These are phyloP conservation scores for Actinemys pallida DNA, from an alignment of 2,113 vertebrate species.

Conservation along the genomic window DNA sequence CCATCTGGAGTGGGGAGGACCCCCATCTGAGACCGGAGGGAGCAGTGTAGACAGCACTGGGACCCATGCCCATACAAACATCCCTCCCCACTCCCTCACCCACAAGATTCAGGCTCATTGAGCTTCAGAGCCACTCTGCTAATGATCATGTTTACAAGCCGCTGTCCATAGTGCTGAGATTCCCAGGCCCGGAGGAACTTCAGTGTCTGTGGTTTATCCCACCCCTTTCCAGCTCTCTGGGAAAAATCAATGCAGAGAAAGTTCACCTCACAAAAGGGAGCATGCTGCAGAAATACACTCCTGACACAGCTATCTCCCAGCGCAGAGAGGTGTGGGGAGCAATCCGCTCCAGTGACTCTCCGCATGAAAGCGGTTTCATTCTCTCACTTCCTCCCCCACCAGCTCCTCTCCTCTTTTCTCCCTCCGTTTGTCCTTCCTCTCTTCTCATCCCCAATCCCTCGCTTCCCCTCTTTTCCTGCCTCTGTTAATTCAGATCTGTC, in stretches of 20 bases:
- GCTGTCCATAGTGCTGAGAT: neutral
- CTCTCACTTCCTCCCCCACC: neutral
- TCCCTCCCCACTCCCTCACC: neutral
- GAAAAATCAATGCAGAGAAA: neutral
- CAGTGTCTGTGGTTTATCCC: neutral
- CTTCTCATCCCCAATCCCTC: neutral
- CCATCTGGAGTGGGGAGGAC: neutral
- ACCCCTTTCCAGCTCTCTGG: neutral
- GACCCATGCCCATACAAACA: neutral
- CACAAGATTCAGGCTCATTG: neutral
- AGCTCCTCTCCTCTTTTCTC: neutral
- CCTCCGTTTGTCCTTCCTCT: neutral
- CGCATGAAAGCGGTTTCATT: slow-evolving; percentile 29
- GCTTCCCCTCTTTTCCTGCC: neutral
- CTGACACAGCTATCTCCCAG: neutral
- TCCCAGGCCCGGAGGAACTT: neutral
- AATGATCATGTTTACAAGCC: fast-evolving
- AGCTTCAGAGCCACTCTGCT: neutral
- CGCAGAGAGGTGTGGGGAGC: neutral
- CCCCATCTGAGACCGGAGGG: neutral
- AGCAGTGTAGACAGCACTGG: neutral
- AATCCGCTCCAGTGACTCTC: neutral
- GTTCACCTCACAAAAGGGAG: neutral
- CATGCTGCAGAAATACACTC: neutral
- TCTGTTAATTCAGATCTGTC: slow-evolving; percentile 27